phyloP scores from a whole-genome alignment of 2,113 vertebrate species.

The Pelecanoides urinatrix region DNA sequence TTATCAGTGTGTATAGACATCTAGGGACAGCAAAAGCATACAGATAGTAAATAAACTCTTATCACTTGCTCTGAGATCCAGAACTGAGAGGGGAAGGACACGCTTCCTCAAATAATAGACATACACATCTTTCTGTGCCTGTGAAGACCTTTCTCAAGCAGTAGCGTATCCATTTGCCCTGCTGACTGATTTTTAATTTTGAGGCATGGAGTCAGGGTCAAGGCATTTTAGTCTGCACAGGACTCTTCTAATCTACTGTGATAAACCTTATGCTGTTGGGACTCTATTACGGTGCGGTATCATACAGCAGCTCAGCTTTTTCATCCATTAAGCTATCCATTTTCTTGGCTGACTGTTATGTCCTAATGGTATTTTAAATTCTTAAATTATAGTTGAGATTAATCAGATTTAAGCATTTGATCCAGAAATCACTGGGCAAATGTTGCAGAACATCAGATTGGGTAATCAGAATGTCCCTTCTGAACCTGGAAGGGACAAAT shows the following conservation, averaged over 20 bases:
- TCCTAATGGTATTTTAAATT: neutral
- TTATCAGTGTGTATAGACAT: neutral
- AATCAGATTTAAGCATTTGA: neutral
- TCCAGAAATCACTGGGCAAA: neutral
- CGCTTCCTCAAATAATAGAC: neutral
- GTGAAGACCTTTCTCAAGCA: neutral
- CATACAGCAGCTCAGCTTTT: neutral
- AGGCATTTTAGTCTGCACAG: neutral
- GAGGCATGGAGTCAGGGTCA: neutral
- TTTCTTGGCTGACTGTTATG: neutral
- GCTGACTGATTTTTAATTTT: neutral
- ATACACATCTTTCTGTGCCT: neutral
- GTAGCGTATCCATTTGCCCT: neutral
- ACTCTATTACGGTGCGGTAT: neutral
- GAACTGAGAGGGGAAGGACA: neutral
- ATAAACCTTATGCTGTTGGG: neutral
- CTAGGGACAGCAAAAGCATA: neutral
- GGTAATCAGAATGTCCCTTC: neutral
- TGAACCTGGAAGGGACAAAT: neutral
- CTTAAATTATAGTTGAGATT: neutral
- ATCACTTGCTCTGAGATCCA: neutral
- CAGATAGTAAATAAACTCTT: neutral
- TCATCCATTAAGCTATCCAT: neutral
- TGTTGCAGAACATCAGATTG: neutral
- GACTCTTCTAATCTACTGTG: neutral